Evolutionary conservation across 2,888 invertebrate species (phyloP), one percentile per base, ranked within the genome.

Genomic region (Cheilosia impressa): DNA sequence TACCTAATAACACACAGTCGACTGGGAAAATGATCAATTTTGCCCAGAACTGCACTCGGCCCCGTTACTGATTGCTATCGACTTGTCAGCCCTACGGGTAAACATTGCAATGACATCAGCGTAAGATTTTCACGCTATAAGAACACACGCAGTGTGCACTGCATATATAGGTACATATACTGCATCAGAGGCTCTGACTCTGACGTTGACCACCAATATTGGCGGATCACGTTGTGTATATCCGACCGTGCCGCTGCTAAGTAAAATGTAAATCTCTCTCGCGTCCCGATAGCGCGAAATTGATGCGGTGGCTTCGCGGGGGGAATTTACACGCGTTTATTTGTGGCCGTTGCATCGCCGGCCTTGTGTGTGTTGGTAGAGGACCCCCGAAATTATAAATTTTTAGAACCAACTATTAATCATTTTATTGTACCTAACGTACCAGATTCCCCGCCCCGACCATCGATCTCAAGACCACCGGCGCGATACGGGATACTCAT

Each of bases 401-500:
- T 78, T 17, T 87, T 82, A 78, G 87, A 82, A 73, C 77, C 68
- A 87, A 87, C 87, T 87, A 87, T 87, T 87, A 87, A 87, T 87
- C 87, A 87, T 87, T 87, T 87, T 82, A 87, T 82, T 87, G 87
- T 78, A 69, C 78, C 87, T 72, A 85, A 85, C 81, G 76, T 76
- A 81, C 72, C 76, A 53, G 65, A 77, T 72, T 57, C 55, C 50
- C 66, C 66, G 58, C 52, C 52, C 45, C 66, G 50, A 62, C 43
- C 47, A 62, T 38, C 55, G n/a, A 68, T 45, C 17, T 43, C 69
- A 72, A 52, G 85, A 85, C 85, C 85, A 85, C 85, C 81, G 72
- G 62, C 31, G 62, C 31, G 31, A 31, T 31, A 31, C 31, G 9
- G 72, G 50, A 72, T 57, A 71, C 41, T 43, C 79, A 85, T 72